Conservation (phyloP, 2,888 invertebrate species). For the Macrophya alboannulata region DNA sequence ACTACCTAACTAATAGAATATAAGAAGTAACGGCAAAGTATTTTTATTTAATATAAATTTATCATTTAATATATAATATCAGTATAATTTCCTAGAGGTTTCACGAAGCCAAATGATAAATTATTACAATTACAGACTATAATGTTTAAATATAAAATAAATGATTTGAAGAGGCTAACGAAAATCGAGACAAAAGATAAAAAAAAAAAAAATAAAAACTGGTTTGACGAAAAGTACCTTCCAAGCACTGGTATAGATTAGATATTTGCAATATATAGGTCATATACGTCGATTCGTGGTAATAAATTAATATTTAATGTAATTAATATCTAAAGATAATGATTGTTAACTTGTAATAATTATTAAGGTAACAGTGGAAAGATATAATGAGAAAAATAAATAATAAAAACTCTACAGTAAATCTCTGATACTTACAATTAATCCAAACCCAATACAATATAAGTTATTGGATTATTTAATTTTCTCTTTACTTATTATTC, state of each 20-base stretch:
- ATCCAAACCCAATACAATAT: slow-evolving; percentile 13
- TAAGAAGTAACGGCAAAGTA: slow-evolving; percentile 39
- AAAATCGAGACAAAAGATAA: background rate
- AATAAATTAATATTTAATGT: slow-evolving; percentile 67
- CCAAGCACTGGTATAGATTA: slow-evolving; percentile 35
- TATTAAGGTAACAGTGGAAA: slow-evolving; percentile 64
- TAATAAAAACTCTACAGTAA: slow-evolving; percentile 42
- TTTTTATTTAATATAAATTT: slow-evolving; percentile 37
- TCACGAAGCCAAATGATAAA: slow-evolving; percentile 50
- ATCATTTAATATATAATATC: slow-evolving; percentile 36
- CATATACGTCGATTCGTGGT: slow-evolving; percentile 58
- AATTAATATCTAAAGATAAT: slow-evolving; percentile 68
- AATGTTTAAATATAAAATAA: slow-evolving; percentile 20
- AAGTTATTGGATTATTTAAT: background rate
- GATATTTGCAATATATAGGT: slow-evolving; percentile 48
- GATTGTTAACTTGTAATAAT: slow-evolving; percentile 76
- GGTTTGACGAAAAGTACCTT: slow-evolving; percentile 46
- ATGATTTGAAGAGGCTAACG: slow-evolving; percentile 35
- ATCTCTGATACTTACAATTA: background rate
- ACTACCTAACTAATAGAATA: slow-evolving; percentile 42
- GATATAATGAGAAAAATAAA: slow-evolving; percentile 52
- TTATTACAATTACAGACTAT: slow-evolving; percentile 51
- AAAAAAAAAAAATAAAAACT: slow-evolving; percentile 7
- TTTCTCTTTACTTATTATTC: slow-evolving; percentile 6
- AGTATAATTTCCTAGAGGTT: slow-evolving; percentile 45